A percentile compares a stretch with the other conserved stretches of the same genome.
Conservation (phyloP, 2,888 invertebrate species). For the Autographa pulchrina region DNA sequence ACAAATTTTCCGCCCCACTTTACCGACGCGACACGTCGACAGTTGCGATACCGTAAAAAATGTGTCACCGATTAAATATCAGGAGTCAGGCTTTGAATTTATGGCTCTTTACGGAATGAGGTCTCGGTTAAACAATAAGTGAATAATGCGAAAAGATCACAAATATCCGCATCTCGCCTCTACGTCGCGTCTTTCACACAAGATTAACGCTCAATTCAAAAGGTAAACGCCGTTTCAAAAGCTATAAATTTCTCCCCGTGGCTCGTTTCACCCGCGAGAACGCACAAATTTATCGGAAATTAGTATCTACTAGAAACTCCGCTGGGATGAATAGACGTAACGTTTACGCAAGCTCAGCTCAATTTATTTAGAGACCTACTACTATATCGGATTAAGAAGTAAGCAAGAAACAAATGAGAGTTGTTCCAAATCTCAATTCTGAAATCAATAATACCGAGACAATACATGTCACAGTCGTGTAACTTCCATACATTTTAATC, state of each 20-base stretch:
- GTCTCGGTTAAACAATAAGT: constrained; percentile 50
- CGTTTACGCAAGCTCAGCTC: constrained; percentile 60
- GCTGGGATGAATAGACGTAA: constrained; percentile 67
- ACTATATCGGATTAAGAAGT: constrained; percentile 17
- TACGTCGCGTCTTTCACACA: constrained; percentile 82
- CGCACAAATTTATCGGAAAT: constrained; percentile 87
- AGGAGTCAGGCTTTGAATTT: constrained; percentile 20
- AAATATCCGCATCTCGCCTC: constrained; percentile 69
- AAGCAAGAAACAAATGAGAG: constrained; percentile 37
- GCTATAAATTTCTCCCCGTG: constrained; percentile 83
- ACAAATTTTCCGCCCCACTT: constrained; percentile 53
- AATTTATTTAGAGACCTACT: constrained; percentile 50
- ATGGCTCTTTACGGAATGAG: constrained; percentile 23
- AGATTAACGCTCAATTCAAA: constrained; percentile 87
- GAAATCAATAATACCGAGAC: constrained; percentile 33
- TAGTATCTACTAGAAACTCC: constrained; percentile 80
- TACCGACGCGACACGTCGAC: constrained; percentile 45
- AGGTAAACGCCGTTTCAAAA: constrained; percentile 84
- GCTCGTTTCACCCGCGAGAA: constrained; percentile 84
- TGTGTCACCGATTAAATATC: constrained; percentile 46
- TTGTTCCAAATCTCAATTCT: constrained; percentile 23
- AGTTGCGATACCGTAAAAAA: constrained; percentile 41
- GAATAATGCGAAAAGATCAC: constrained; percentile 61
- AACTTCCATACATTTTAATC: neutral
- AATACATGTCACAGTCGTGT: constrained; percentile 14